A percentile compares a stretch with the other conserved stretches of the same genome.
These are phyloP conservation scores for Micromussa lordhowensis DNA, from an alignment of 92 coral and sea anemone species.

Conservation along the genomic window DNA sequence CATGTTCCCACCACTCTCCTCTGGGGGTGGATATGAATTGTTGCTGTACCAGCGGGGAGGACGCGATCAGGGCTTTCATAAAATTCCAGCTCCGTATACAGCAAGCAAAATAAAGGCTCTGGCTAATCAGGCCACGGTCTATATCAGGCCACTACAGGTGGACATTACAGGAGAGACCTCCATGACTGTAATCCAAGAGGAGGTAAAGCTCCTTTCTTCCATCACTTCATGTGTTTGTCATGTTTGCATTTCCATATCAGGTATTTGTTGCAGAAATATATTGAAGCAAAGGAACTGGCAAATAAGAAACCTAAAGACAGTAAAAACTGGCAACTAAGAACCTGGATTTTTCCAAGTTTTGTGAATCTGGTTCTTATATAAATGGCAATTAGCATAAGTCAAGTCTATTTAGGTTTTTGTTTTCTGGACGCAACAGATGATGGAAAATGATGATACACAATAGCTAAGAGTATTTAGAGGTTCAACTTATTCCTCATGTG, in stretches of 20 bases:
- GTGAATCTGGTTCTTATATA: too few relatives aligned
- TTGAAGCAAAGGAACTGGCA: constrained; percentile 14
- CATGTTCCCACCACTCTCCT: constrained; percentile 35
- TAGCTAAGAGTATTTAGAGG: too few relatives aligned
- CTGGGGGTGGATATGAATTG: constrained; percentile 67
- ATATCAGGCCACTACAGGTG: constrained; percentile 51
- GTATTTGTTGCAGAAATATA: constrained; percentile 2
- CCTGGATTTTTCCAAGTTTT: too few relatives aligned
- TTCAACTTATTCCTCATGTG: too few relatives aligned
- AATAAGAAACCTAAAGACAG: too few relatives aligned
- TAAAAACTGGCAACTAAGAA: too few relatives aligned
- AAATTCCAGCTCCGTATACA: constrained; percentile 48
- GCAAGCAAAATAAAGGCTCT: constrained; percentile 54
- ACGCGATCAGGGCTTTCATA: constrained; percentile 62
- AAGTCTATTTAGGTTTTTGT: too few relatives aligned
- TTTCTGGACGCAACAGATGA: too few relatives aligned
- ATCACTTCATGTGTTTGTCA: constrained; percentile 7
- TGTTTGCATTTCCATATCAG: constrained; percentile 25
- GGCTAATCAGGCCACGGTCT: constrained; percentile 47
- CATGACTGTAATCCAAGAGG: not conserved
- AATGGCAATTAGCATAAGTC: too few relatives aligned
- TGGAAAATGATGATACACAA: too few relatives aligned
- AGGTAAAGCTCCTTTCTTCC: constrained; percentile 16
- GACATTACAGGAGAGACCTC: constrained; percentile 20
- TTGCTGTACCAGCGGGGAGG: constrained; percentile 65